phyloP scores from a whole-genome alignment of 2,888 invertebrate genomes.

The Morpho achilles region DNA sequence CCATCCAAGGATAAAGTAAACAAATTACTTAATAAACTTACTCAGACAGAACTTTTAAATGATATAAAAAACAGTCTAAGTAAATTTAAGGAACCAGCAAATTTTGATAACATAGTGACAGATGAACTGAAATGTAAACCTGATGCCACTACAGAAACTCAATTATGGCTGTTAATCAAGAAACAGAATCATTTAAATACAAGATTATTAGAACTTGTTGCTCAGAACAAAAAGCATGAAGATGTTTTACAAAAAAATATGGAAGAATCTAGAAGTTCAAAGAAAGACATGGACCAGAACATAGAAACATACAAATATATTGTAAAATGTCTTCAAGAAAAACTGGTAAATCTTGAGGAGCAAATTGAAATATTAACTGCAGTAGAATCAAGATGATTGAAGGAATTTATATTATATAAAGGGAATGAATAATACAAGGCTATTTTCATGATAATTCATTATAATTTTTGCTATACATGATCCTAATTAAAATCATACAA shows the following conservation, averaged over 20 bases:
- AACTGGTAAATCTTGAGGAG: slow-evolving; percentile 66
- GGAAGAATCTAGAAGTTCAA: slow-evolving; percentile 43
- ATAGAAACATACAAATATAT: slow-evolving; percentile 61
- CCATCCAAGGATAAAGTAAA: slow-evolving; percentile 39
- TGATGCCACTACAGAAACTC: slow-evolving; percentile 52
- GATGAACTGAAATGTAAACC: slow-evolving; percentile 51
- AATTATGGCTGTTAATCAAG: slow-evolving; percentile 61
- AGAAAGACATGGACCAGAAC: slow-evolving; percentile 51
- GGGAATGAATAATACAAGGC: slow-evolving; percentile 7
- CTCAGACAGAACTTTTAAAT: slow-evolving; percentile 51
- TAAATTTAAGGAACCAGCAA: slow-evolving; percentile 49
- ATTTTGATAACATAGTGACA: slow-evolving; percentile 48
- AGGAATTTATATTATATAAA: background rate
- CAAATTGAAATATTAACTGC: slow-evolving; percentile 68
- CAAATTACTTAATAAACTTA: slow-evolving; percentile 44
- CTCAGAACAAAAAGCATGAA: slow-evolving; percentile 55
- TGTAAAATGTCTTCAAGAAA: slow-evolving; percentile 66
- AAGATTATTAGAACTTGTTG: slow-evolving; percentile 49
- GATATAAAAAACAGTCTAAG: slow-evolving; percentile 49
- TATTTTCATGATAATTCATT: slow-evolving; percentile 3
- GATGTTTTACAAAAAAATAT: slow-evolving; percentile 52
- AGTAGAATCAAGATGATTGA: slow-evolving; percentile 55
- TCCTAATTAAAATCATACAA: background rate
- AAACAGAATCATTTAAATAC: slow-evolving; percentile 61
- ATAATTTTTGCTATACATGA: background rate